Percentiles rank a stretch among this genome's conserved stretches.
phyloP scores from a whole-genome alignment of 2,888 invertebrate genomes.

The Bombylius major region DNA sequence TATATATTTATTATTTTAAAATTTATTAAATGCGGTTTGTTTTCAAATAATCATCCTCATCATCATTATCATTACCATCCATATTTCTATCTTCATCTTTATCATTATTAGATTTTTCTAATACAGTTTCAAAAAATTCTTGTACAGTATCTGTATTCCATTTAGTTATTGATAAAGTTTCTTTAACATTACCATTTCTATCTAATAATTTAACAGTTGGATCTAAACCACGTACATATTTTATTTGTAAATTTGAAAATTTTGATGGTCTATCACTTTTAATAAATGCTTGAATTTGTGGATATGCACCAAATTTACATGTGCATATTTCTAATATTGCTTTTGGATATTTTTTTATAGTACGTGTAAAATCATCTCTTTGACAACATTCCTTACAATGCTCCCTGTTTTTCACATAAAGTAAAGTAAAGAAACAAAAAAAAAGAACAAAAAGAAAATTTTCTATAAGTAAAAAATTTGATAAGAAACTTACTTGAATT shows the following conservation, averaged over 20 bases:
- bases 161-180: conserved; percentile 89
- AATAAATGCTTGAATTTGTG: conserved; percentile 96
- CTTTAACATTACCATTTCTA: conserved; percentile 67
- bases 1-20: too few species aligned
- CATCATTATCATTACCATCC: conserved; percentile 23
- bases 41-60: conserved; percentile 39
- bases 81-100: conserved; percentile 31
- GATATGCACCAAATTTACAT: conserved; percentile 95
- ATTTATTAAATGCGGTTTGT: conserved; percentile 36
- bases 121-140: conserved; percentile 86
- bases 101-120: conserved; percentile 40
- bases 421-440: too few species aligned
- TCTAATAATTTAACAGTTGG: conserved; percentile 87
- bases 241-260: conserved; percentile 83
- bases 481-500: too few species aligned
- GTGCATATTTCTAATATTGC: conserved; percentile 94
- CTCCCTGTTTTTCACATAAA: conserved; percentile 1
- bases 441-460: not conserved
- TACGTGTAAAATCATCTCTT: conserved; percentile 52
- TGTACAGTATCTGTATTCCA: conserved; percentile 98
- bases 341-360: conserved; percentile 69
- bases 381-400: conserved; percentile 68
- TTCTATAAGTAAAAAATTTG: too few species aligned
- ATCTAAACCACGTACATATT: conserved; percentile 86
- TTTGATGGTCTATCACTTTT: conserved; percentile 82